A percentile compares a stretch with the other conserved stretches of the same genome.
These are phyloP conservation scores for Chlorodrepanis virens DNA, from an alignment of 2,113 vertebrate species.

Conservation along the genomic window DNA sequence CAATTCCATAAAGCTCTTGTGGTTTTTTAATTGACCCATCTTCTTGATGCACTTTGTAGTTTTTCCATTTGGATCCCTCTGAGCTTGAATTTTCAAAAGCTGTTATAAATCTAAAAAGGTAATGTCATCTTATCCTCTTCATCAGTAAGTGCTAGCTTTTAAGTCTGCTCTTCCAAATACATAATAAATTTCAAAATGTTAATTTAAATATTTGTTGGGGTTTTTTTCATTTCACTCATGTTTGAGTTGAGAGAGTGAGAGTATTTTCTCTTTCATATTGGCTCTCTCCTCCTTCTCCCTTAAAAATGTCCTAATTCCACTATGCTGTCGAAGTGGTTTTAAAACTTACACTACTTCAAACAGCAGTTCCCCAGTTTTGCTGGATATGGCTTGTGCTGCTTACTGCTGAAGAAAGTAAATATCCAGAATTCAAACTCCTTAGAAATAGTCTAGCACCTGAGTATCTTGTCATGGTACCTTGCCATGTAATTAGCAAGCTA, in stretches of 20 bases:
- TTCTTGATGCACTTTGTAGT: slow-evolving; percentile 10
- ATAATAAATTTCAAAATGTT: slow-evolving; percentile 17
- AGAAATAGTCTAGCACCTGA: not conserved
- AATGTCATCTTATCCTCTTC: not conserved
- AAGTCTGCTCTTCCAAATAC: not conserved
- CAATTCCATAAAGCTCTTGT: not conserved
- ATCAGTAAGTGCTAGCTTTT: slow-evolving; percentile 8
- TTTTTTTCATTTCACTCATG: not conserved
- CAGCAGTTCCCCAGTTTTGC: not conserved
- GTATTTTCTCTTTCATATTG: slow-evolving; percentile 26
- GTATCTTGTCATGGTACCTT: not conserved
- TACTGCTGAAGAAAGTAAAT: not conserved
- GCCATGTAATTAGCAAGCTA: not conserved
- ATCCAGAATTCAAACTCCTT: not conserved
- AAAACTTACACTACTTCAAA: slow-evolving; percentile 6
- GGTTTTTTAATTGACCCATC: slow-evolving; percentile 7
- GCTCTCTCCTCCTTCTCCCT: not conserved
- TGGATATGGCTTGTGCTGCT: not conserved
- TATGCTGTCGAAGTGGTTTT: not conserved
- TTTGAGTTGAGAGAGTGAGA: not conserved
- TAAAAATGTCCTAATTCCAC: slow-evolving; percentile 1
- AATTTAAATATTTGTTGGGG: slow-evolving; percentile 6
- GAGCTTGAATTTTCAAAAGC: slow-evolving; percentile 13
- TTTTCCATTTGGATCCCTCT: not conserved
- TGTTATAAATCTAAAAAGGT: slow-evolving; percentile 1